These are phyloP conservation scores for Syngnathus scovelli DNA, from an alignment of 2,113 vertebrate genomes.

Conservation along the genomic window DNA sequence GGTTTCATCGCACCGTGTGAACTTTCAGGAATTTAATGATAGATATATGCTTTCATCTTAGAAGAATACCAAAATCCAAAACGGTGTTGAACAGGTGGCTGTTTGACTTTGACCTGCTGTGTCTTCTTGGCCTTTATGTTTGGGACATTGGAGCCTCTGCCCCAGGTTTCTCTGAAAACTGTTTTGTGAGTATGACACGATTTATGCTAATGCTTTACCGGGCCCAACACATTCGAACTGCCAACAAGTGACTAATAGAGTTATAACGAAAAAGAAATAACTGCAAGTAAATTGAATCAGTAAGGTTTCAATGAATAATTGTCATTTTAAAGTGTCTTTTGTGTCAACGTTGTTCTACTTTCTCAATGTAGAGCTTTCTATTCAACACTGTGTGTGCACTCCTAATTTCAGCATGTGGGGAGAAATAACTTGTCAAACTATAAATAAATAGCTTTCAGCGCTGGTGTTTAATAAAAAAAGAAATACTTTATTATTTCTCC, in stretches of 20 bases:
- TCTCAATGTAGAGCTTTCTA: conserved; percentile 13
- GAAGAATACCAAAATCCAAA: neutral
- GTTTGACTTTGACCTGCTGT: too few relatives aligned
- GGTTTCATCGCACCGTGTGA: neutral
- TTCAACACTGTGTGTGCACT: neutral
- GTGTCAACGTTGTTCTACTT: conserved; percentile 10
- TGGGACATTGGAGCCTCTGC: too few relatives aligned
- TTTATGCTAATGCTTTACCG: neutral
- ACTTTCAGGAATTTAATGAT: neutral
- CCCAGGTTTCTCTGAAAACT: too few relatives aligned
- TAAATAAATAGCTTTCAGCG: neutral
- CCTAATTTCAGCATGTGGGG: neutral
- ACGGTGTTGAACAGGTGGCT: neutral
- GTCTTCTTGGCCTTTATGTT: too few relatives aligned
- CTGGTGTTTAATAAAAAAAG: neutral
- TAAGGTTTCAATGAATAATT: too few relatives aligned
- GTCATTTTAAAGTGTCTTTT: neutral
- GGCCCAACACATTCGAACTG: neutral
- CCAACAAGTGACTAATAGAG: neutral
- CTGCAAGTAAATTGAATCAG: too few relatives aligned
- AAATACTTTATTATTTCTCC: neutral
- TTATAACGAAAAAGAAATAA: neutral
- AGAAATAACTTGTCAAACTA: neutral
- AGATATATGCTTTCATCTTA: neutral
- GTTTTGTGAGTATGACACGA: too few relatives aligned